Percentiles rank a stretch among this genome's conserved stretches.
Evolutionary conservation across 2,888 invertebrate genomes (phyloP).

Genomic region (Ischnura elegans): DNA sequence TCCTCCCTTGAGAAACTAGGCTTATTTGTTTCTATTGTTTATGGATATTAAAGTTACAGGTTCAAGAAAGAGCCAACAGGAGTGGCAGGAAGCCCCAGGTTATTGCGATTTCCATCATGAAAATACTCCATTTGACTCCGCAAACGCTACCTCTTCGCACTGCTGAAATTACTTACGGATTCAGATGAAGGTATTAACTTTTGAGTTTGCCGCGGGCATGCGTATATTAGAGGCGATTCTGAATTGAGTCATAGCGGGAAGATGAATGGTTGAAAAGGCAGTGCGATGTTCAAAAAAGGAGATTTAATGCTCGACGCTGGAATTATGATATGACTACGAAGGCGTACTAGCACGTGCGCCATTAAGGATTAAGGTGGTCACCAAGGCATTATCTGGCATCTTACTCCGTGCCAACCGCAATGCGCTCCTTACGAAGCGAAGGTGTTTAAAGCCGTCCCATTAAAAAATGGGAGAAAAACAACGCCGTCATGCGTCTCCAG

Average conservation of each 20-base stretch:
- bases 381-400: neutral
- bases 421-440: neutral
- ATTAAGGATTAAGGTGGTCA: conserved; percentile 27
- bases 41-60: neutral
- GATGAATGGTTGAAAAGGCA: neutral
- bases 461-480: neutral
- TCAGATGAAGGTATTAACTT: neutral
- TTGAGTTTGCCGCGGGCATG: neutral
- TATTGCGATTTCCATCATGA: neutral
- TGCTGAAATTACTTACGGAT: neutral
- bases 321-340: neutral
- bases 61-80: neutral
- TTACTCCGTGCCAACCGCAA: neutral
- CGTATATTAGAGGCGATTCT: conserved; percentile 1
- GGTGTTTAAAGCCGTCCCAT: neutral
- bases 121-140: neutral
- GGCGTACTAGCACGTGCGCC: neutral
- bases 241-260: conserved; percentile 32
- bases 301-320: neutral
- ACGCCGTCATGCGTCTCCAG: neutral
- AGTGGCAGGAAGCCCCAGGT: neutral
- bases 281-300: neutral
- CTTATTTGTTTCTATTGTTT: neutral
- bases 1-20: neutral
- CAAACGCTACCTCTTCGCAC: neutral